These are phyloP conservation scores for Oligia fasciuncula DNA, from an alignment of 2,888 invertebrate species.

Conservation along the genomic window DNA sequence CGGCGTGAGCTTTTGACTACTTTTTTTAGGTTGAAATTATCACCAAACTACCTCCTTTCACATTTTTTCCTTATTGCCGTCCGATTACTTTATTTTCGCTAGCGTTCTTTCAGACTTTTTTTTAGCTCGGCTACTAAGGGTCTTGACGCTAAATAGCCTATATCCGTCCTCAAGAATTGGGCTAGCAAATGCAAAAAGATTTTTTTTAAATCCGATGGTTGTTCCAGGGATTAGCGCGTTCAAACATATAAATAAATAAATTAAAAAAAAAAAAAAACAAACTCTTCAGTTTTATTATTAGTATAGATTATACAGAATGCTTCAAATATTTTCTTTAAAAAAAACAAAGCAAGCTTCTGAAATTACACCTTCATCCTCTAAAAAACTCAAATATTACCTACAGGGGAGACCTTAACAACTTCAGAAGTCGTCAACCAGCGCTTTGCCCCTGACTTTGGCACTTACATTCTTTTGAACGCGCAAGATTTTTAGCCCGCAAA, in stretches of 20 bases:
- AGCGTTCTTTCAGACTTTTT: no score
- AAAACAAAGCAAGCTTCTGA: not conserved
- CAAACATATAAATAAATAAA: no score
- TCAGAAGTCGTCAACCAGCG: slow-evolving; percentile 27
- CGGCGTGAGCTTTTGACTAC: not conserved
- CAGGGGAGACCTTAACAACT: slow-evolving; percentile 11
- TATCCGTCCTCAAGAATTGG: not conserved
- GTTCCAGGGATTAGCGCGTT: not conserved
- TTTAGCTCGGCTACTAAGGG: not conserved
- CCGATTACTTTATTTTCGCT: not conserved
- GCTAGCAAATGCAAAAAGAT: not conserved
- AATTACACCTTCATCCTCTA: not conserved
- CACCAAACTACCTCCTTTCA: not conserved
- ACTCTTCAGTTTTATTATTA: not conserved
- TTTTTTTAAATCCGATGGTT: not conserved
- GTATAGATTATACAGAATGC: no score
- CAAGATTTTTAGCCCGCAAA: slow-evolving; percentile 50
- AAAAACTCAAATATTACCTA: slow-evolving; percentile 1
- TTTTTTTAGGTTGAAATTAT: not conserved
- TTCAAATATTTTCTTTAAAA: no score
- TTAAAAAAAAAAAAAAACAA: not conserved
- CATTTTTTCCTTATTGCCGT: not conserved
- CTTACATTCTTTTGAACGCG: slow-evolving; percentile 48
- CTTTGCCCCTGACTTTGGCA: slow-evolving; percentile 29
- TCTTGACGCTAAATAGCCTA: no score